These are phyloP conservation scores for Eilema depressum DNA, from an alignment of 2,888 invertebrate species.

Conservation along the genomic window DNA sequence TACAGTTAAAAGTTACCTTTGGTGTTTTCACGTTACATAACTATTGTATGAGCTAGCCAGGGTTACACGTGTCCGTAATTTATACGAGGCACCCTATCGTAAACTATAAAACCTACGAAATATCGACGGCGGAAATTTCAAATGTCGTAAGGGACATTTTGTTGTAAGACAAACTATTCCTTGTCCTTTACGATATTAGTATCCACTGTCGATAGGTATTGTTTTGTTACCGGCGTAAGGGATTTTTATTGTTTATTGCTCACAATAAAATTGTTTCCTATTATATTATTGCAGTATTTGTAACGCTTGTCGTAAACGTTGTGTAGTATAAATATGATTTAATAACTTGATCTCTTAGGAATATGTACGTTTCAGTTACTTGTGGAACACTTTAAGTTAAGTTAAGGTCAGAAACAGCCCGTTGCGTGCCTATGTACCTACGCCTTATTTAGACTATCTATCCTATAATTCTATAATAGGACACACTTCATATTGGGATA, in stretches of 20 bases:
- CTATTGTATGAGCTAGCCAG: conserved; percentile 62
- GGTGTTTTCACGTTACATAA: conserved; percentile 62
- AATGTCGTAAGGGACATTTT: not conserved
- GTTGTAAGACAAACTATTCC: not conserved
- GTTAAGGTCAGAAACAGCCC: not conserved
- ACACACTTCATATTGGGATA: too few species aligned
- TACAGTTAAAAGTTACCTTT: conserved; percentile 47
- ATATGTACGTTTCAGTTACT: too few species aligned
- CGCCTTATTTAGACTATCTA: too few species aligned
- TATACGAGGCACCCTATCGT: conserved; percentile 57
- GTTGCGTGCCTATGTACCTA: too few species aligned
- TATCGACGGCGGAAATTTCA: conserved; percentile 21
- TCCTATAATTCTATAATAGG: too few species aligned
- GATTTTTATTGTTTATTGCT: conserved; percentile 52
- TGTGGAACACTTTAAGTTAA: not conserved
- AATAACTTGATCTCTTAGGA: not conserved
- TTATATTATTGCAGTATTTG: conserved; percentile 31
- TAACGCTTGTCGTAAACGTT: conserved; percentile 28
- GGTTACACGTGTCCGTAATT: conserved; percentile 54
- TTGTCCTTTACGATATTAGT: not conserved
- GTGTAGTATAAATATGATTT: conserved; percentile 9
- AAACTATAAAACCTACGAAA: conserved; percentile 65
- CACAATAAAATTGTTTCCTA: conserved; percentile 38
- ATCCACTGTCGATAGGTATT: conserved; percentile 42
- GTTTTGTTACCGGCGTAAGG: conserved; percentile 54